Evolutionary conservation across 1,140 invertebrate genomes (phyloP).

Genomic region (Saccostrea glomerata): DNA sequence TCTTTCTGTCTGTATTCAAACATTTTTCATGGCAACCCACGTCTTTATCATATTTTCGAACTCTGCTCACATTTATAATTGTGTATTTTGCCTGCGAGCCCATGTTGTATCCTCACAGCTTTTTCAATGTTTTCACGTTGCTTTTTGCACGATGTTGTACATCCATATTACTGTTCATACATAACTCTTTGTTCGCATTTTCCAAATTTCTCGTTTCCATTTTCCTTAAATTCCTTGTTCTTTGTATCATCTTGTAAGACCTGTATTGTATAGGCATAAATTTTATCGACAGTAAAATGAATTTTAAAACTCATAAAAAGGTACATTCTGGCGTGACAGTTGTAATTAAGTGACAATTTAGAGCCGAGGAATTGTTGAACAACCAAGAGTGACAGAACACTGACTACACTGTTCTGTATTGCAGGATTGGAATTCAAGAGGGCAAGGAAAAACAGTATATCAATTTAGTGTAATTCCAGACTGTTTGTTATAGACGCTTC

Average conservation of each 20-base stretch:
- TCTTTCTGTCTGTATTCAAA: not conserved
- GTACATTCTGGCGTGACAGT: not conserved
- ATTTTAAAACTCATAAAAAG: not conserved
- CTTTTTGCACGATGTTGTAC: not conserved
- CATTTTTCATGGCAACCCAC: not conserved
- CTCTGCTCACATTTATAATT: not conserved
- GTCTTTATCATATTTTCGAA: not conserved
- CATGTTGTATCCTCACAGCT: not conserved
- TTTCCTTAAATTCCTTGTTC: not conserved
- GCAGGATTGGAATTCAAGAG: constrained; percentile 4
- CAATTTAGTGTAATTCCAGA: constrained; percentile 33
- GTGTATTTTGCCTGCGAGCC: not conserved
- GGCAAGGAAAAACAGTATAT: constrained; percentile 22
- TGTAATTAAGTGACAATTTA: not conserved
- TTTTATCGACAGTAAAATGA: not conserved
- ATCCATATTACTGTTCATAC: not conserved
- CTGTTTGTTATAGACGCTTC: constrained; percentile 25
- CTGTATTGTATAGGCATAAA: no score
- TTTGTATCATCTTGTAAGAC: no score
- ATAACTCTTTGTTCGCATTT: not conserved
- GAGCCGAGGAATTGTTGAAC: not conserved
- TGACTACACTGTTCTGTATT: not conserved
- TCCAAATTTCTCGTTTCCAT: not conserved
- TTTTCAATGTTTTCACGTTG: not conserved
- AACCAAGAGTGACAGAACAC: not conserved